Evolutionary conservation across 2,113 vertebrate species (phyloP).

Genomic region (Chloropsis cyanopogon): DNA sequence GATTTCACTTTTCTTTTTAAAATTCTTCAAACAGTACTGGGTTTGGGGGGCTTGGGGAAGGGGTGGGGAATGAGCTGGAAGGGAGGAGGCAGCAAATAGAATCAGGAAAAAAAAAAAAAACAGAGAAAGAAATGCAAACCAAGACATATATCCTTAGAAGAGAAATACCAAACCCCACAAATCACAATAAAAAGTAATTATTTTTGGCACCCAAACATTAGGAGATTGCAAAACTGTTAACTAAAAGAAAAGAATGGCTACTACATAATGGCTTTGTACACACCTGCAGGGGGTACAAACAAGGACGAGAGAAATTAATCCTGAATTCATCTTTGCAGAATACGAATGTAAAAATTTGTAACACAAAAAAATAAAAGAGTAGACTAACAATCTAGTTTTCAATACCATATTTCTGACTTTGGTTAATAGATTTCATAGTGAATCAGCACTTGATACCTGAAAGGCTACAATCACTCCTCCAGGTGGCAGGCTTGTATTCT

Average conservation of each 20-base stretch:
- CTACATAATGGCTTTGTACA: slow-evolving; percentile 29
- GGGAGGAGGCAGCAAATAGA: neutral
- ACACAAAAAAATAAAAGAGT: slow-evolving; percentile 84
- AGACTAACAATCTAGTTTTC: slow-evolving; percentile 79
- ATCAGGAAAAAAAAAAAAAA: neutral
- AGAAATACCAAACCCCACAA: slow-evolving; percentile 4
- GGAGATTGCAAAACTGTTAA: slow-evolving; percentile 8
- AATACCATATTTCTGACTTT: slow-evolving; percentile 93
- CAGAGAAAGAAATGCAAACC: neutral
- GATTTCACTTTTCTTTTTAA: neutral
- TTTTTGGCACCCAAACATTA: slow-evolving; percentile 70
- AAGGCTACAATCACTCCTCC: slow-evolving; percentile 77
- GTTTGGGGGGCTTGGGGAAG: neutral
- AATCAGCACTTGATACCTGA: slow-evolving; percentile 84
- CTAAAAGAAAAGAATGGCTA: neutral
- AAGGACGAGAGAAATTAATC: slow-evolving; percentile 57
- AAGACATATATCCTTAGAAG: neutral
- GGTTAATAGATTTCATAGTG: slow-evolving; percentile 92
- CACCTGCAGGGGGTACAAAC: slow-evolving; percentile 8
- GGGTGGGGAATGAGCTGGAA: neutral
- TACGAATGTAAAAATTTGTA: slow-evolving; percentile 93
- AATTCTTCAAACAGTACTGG: neutral
- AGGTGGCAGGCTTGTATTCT: slow-evolving; percentile 81
- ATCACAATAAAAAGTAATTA: slow-evolving; percentile 41
- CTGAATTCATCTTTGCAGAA: slow-evolving; percentile 68